phyloP scores from a whole-genome alignment of 2,113 vertebrate species.

The Mesoclemmys tuberculata region DNA sequence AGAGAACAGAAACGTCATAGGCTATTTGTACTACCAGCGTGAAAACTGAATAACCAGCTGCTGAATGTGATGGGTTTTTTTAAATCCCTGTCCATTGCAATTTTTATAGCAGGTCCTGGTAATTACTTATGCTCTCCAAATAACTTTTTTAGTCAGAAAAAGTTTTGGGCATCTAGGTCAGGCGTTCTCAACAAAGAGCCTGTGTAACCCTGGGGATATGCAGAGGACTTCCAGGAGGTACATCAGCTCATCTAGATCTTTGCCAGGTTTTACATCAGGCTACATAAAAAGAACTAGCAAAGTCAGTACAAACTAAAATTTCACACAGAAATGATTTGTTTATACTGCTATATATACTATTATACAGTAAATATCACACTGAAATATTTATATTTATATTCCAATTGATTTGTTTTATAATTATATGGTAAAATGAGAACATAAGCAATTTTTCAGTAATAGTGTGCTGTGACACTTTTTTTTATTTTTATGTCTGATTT shows the following conservation, averaged over 20 bases:
- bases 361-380: too few relatives aligned
- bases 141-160: constrained; percentile 43
- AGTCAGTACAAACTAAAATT: too few relatives aligned
- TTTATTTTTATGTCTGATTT: too few relatives aligned
- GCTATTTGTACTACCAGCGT: constrained; percentile 13
- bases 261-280: background rate
- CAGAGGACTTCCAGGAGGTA: background rate
- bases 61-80: constrained; percentile 34
- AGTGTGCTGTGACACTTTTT: too few relatives aligned
- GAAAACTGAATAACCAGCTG: constrained; percentile 12
- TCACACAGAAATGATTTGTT: too few relatives aligned
- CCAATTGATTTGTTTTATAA: too few relatives aligned
- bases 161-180: constrained; percentile 10
- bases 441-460: too few relatives aligned
- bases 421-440: too few relatives aligned
- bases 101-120: constrained; percentile 44
- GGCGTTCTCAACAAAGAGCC: background rate
- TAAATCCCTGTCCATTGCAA: background rate
- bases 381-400: too few relatives aligned
- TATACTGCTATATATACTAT: too few relatives aligned
- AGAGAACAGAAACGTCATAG: background rate
- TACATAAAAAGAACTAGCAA: background rate
- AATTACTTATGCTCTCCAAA: constrained; percentile 39
- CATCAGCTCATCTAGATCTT: background rate
- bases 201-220: too few relatives aligned